phyloP scores from a whole-genome alignment of 2,113 vertebrate genomes.

The Oxyura jamaicensis region DNA sequence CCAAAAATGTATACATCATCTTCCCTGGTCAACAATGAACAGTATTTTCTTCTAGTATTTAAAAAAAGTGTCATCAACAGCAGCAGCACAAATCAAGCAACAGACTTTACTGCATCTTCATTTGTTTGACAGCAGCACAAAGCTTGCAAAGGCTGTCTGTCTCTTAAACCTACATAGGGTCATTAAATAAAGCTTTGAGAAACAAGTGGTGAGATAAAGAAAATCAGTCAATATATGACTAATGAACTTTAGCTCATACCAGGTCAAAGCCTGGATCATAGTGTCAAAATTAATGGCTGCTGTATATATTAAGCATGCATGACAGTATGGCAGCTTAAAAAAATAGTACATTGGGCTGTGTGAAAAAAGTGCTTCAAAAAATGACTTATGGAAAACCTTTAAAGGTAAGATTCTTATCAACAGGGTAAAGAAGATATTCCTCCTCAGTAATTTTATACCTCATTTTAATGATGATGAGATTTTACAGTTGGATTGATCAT shows the following conservation, averaged over 20 bases:
- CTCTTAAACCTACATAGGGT: not conserved
- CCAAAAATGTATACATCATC: not conserved
- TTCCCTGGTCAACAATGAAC: not conserved
- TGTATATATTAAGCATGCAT: not conserved
- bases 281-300: not conserved
- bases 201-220: not conserved
- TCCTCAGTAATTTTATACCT: not conserved
- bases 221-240: not conserved
- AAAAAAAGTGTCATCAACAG: not conserved
- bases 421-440: not conserved
- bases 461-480: not conserved
- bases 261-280: not conserved
- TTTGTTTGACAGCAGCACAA: conserved; percentile 16
- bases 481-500: not conserved
- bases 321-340: not conserved
- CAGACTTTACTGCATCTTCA: conserved; percentile 11
- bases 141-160: not conserved
- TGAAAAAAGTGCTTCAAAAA: not conserved
- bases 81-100: not conserved
- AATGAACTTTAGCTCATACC: not conserved
- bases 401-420: not conserved
- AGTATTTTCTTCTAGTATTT: not conserved
- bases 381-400: not conserved
- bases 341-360: not conserved
- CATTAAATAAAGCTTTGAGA: not conserved